phyloP scores from a whole-genome alignment of 2,113 vertebrate genomes.

The Pithys albifrons region DNA sequence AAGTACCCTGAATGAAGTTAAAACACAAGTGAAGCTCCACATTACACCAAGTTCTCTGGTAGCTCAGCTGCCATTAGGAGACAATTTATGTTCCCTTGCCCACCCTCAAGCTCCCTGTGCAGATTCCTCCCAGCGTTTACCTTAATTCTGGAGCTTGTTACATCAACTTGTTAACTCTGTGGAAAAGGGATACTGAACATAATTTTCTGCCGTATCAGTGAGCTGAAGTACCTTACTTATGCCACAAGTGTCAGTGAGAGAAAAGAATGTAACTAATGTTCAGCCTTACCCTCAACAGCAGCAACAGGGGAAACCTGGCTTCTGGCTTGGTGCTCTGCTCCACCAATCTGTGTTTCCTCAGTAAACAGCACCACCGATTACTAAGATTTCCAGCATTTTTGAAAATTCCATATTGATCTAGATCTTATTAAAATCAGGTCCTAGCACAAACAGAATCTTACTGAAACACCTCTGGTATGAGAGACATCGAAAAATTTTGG shows the following conservation, averaged over 20 bases:
- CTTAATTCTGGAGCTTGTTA: neutral
- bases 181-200: neutral
- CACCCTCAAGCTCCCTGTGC: neutral
- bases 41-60: neutral
- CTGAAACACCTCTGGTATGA: neutral
- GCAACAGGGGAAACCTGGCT: neutral
- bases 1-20: neutral
- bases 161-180: neutral
- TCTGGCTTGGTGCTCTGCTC: neutral
- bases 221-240: neutral
- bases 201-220: neutral
- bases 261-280: neutral
- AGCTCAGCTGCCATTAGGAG: neutral
- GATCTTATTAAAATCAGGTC: neutral
- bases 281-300: neutral
- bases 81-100: neutral
- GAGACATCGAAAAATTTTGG: neutral
- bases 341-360: neutral
- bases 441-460: neutral
- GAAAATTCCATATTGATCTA: neutral
- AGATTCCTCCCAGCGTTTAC: neutral
- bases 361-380: neutral
- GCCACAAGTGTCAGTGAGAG: neutral
- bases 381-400: neutral
- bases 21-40: neutral